phyloP scores from a whole-genome alignment of 2,797 vertebrate species.

The Pogoniulus pusillus region DNA sequence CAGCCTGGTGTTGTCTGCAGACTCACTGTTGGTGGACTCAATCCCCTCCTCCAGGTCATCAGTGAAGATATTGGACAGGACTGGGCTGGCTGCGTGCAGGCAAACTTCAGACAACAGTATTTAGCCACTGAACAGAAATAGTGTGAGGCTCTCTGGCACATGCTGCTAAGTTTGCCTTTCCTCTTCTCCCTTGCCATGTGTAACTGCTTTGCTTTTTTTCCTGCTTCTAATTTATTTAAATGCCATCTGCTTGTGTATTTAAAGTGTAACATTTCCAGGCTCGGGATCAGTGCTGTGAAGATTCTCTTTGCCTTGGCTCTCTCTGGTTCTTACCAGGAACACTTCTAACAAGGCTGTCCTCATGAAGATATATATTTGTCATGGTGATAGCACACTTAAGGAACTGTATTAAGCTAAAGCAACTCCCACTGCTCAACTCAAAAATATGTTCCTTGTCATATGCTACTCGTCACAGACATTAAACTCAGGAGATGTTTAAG shows the following conservation, averaged over 20 bases:
- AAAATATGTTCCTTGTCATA: slow-evolving; percentile 60
- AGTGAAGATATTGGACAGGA: no score
- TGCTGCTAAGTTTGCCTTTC: neutral
- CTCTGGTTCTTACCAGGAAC: slow-evolving; percentile 24
- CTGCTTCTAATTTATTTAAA: slow-evolving; percentile 31
- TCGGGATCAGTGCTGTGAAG: slow-evolving; percentile 4
- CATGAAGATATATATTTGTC: slow-evolving; percentile 38
- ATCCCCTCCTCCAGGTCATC: no score
- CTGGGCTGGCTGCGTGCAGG: neutral
- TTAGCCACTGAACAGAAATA: neutral
- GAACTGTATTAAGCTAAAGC: slow-evolving; percentile 37
- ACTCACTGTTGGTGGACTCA: no score
- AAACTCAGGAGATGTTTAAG: neutral
- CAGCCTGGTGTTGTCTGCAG: no score
- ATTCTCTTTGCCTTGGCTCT: neutral
- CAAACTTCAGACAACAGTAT: neutral
- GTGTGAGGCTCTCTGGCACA: neutral
- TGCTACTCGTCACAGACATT: slow-evolving; percentile 15
- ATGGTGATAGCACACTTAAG: slow-evolving; percentile 42
- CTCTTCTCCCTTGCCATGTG: neutral
- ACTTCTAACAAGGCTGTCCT: slow-evolving; percentile 28
- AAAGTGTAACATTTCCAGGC: neutral
- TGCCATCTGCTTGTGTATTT: slow-evolving; percentile 22
- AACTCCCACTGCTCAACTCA: slow-evolving; percentile 39
- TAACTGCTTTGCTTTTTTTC: neutral